Conservation (phyloP, 1,140 invertebrate genomes). For the Choristoneura fumiferana region DNA sequence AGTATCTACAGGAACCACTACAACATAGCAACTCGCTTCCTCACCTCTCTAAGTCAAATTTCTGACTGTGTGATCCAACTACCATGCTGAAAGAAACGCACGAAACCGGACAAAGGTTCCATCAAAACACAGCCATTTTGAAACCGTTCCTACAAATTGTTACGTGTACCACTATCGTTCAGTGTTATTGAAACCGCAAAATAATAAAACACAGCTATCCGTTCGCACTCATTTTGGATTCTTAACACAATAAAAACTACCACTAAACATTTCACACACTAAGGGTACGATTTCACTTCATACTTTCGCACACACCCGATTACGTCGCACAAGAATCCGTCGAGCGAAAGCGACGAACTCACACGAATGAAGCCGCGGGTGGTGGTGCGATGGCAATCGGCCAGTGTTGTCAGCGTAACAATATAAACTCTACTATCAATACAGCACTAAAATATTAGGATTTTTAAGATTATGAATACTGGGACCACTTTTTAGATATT, state of each 20-base stretch:
- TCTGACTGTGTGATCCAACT: constrained; percentile 72
- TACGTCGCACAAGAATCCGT: constrained; percentile 64
- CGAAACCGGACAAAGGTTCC: constrained; percentile 78
- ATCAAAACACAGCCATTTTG: constrained; percentile 80
- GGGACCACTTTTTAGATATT: no score
- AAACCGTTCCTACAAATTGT: constrained; percentile 74
- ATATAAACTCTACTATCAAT: constrained; percentile 12
- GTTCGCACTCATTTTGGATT: constrained; percentile 76
- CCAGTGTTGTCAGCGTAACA: constrained; percentile 35
- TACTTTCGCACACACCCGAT: constrained; percentile 77
- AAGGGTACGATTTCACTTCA: constrained; percentile 76
- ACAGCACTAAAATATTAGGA: no score
- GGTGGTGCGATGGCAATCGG: constrained; percentile 37
- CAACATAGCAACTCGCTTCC: constrained; percentile 42
- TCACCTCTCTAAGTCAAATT: constrained; percentile 73
- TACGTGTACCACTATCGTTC: constrained; percentile 62
- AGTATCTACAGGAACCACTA: constrained; percentile 36
- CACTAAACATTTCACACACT: constrained; percentile 78
- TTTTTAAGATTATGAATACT: no score
- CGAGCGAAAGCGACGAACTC: constrained; percentile 70
- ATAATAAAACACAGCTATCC: constrained; percentile 57
- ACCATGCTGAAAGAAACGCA: constrained; percentile 75
- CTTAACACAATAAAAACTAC: constrained; percentile 74
- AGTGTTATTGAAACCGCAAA: constrained; percentile 49
- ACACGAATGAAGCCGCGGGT: constrained; percentile 52